Base-by-base conservation (phyloP, 2,113 vertebrate species). In the Sorex araneus region DNA sequence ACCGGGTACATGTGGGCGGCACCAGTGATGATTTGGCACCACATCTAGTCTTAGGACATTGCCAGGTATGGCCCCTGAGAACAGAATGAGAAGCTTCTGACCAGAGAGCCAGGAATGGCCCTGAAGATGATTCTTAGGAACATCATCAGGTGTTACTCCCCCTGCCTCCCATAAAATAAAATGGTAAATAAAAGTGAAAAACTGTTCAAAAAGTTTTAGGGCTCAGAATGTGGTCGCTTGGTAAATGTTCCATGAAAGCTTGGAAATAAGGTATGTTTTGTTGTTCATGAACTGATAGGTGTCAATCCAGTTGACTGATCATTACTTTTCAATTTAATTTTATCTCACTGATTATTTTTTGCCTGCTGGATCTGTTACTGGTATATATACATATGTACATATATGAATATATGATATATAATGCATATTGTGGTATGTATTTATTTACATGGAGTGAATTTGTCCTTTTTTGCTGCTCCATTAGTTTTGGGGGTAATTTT, bases 141-240 rank as follows among this genome's bases (percentile, higher is more conserved):
- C 54, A 57, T 57, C 54, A 57, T 16, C 19, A 19, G 54, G 54
- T 16, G 19, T 47, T 47, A 19, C 54, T 57, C 54, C 54, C 54
- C 19, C n/a, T n/a, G 15, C 5, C 54, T 18, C 2, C 11, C 12
- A 57, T 16, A 57, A 15, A 57, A 47, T 11, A 47, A 57, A 57
- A 57, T 16, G 12, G 54, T 19, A 16, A 57, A 57, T 57, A 57
- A 57, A 57, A 57, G 54, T 57, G 13, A 57, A 36, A 4, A 34
- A 89, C 27, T n/a, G n/a, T n/a, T n/a, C n/a, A 74, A 28, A 84
- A 23, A 79, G 40, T 73, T 83, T 79, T 79, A 83, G 30, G 43
- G 40, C 19, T 34, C 60, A 47, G 32, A 85, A 77, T 47, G 45
- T 71, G 50, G 16, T 50, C 30, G 73, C 34, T 80, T 57, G 54